phyloP scores from a whole-genome alignment of 2,797 vertebrate genomes.

The Amniataba percoides region DNA sequence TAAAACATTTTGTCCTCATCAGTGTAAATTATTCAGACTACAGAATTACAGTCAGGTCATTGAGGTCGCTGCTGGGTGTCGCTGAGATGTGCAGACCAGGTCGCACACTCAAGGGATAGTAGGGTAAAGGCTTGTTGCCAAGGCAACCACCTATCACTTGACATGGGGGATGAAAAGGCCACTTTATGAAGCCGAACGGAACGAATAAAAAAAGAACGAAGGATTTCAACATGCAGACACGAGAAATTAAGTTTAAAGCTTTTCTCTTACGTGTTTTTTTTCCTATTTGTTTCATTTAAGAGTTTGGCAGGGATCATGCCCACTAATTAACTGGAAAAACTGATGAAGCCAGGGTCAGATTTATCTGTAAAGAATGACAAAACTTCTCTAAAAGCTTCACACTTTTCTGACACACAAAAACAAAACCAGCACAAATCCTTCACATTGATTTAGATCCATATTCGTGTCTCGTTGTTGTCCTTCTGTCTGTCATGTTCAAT shows the following conservation, averaged over 20 bases:
- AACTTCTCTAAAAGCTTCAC: no score
- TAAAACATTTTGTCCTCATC: conserved; percentile 8
- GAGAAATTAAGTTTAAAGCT: conserved; percentile 15
- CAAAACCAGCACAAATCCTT: no score
- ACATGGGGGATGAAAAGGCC: conserved; percentile 39
- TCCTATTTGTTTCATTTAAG: background rate
- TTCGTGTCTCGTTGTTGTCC: background rate
- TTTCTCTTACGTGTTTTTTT: background rate
- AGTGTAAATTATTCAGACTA: conserved; percentile 35
- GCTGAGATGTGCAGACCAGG: conserved; percentile 34
- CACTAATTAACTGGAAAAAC: background rate
- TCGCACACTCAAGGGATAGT: conserved; percentile 22
- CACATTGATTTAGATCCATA: background rate
- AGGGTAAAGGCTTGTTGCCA: conserved; percentile 58
- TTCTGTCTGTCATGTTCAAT: background rate
- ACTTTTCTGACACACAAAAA: background rate
- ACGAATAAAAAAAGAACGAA: background rate
- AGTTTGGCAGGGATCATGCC: background rate
- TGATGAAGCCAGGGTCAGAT: background rate
- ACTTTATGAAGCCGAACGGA: conserved; percentile 36
- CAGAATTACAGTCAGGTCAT: conserved; percentile 30
- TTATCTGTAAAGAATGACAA: background rate
- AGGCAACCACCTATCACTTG: conserved; percentile 60
- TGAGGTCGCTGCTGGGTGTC: conserved; percentile 33
- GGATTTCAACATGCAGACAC: conserved; percentile 22